These are phyloP conservation scores for Heliconius hortense DNA, from an alignment of 2,888 invertebrate species.

Conservation along the genomic window DNA sequence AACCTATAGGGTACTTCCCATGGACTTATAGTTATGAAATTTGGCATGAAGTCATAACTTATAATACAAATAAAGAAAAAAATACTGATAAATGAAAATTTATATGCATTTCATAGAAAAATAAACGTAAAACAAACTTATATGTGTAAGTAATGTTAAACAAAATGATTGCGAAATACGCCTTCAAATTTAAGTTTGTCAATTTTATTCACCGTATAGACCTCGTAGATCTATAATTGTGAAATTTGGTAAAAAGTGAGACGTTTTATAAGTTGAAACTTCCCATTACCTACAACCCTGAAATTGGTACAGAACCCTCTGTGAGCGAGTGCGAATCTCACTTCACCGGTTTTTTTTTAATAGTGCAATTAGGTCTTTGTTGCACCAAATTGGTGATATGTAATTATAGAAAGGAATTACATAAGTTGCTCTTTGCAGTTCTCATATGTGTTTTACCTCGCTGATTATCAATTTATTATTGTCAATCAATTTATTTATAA, in stretches of 20 bases:
- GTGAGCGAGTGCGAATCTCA: not conserved
- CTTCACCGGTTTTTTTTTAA: no score
- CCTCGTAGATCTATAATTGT: no score
- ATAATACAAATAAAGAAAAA: no score
- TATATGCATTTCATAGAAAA: not conserved
- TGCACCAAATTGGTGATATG: not conserved
- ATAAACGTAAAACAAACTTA: not conserved
- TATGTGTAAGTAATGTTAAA: not conserved
- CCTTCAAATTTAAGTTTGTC: not conserved
- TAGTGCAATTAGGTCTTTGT: not conserved
- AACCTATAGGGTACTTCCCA: no score
- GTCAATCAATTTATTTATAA: not conserved
- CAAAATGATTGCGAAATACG: not conserved
- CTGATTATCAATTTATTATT: not conserved
- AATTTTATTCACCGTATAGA: not conserved
- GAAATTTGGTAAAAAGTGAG: no score
- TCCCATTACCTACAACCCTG: no score
- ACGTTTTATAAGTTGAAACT: no score
- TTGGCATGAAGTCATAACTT: no score
- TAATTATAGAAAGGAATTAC: not conserved
- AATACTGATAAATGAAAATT: not conserved
- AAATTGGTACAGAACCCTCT: not conserved
- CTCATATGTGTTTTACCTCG: not conserved
- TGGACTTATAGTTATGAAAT: no score
- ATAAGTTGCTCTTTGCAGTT: not conserved